These are phyloP conservation scores for Pachyramphus minor DNA, from an alignment of 2,113 vertebrate species.

Conservation along the genomic window DNA sequence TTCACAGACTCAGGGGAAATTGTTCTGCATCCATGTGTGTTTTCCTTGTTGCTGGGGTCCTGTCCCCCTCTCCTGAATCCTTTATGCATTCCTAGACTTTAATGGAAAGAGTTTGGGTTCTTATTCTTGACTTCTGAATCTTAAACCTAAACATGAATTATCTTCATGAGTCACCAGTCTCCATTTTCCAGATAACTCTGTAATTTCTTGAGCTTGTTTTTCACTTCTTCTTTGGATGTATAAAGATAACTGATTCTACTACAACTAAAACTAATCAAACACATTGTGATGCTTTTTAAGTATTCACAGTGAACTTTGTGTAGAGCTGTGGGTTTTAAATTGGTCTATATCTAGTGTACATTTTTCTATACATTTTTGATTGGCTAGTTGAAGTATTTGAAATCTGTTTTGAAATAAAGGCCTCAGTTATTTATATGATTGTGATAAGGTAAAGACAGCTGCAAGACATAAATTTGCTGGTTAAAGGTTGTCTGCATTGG, in stretches of 20 bases:
- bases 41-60: not conserved
- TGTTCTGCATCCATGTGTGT: not conserved
- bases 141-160: not conserved
- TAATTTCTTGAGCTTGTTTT: not conserved
- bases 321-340: not conserved
- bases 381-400: not conserved
- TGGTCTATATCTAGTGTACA: not conserved
- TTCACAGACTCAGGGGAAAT: not conserved
- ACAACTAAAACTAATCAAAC: not conserved
- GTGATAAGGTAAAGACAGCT: not conserved
- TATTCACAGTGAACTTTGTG: not conserved
- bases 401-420: not conserved
- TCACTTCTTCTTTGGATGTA: not conserved
- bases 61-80: not conserved
- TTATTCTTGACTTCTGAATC: not conserved
- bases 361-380: not conserved
- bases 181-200: not conserved
- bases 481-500: not conserved
- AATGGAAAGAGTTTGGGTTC: not conserved
- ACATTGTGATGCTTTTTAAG: not conserved
- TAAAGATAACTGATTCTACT: not conserved
- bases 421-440: not conserved
- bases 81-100: not conserved
- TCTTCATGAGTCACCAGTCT: not conserved
- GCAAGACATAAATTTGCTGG: not conserved